Percentiles rank a stretch among this genome's conserved stretches.
phyloP scores from a whole-genome alignment of 2,113 vertebrate genomes.

The Archilochus colubris region DNA sequence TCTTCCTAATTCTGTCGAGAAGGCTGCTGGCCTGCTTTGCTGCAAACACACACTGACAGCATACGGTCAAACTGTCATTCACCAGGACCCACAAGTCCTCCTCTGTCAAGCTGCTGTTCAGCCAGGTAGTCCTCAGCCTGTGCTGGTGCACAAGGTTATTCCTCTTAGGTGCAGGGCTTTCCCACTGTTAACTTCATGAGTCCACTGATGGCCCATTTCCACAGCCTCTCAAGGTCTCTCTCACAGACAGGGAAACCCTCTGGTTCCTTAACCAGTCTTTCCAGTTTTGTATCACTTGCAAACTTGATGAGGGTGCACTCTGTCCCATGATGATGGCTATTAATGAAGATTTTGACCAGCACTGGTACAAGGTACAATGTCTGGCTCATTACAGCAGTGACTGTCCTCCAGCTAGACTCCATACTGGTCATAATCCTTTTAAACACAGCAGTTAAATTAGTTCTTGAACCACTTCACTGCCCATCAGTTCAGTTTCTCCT shows the following conservation, averaged over 20 bases:
- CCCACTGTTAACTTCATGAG: not conserved
- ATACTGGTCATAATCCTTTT: not conserved
- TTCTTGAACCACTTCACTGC: not conserved
- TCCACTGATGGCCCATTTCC: not conserved
- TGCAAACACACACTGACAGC: not conserved
- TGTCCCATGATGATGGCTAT: rapidly evolving
- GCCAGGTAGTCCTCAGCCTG: not conserved
- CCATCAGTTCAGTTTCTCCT: not conserved
- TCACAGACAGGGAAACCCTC: not conserved
- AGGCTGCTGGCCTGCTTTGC: not conserved
- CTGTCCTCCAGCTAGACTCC: not conserved
- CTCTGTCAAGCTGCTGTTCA: not conserved
- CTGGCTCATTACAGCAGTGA: not conserved
- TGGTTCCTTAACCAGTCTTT: not conserved
- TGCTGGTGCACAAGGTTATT: rapidly evolving
- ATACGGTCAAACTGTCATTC: not conserved
- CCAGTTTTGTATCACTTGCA: not conserved
- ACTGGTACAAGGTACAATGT: not conserved
- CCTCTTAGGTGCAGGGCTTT: not conserved
- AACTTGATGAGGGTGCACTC: not conserved
- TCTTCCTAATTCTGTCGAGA: not conserved
- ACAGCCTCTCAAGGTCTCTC: not conserved
- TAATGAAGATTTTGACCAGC: not conserved
- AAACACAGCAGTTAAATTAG: not conserved
- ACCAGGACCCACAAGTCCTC: not conserved